phyloP scores from a whole-genome alignment of 1,140 invertebrate genomes.

The Drosophila cardini region DNA sequence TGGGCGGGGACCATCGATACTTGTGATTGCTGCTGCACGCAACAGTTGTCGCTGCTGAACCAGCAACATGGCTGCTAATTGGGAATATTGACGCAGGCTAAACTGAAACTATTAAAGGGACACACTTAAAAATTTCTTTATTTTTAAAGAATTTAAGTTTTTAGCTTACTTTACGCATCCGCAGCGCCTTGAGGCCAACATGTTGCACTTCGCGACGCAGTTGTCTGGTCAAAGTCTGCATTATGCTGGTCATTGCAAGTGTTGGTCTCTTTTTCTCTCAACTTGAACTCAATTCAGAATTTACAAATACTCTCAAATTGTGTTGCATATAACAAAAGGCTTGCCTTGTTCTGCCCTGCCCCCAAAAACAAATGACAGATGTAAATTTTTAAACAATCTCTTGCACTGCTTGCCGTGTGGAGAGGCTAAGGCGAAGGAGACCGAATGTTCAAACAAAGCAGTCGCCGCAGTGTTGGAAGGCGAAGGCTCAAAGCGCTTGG shows the following conservation, averaged over 20 bases:
- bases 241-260: conserved; percentile 68
- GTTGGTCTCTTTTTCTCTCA: background rate
- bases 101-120: conserved; percentile 45
- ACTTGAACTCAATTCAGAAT: background rate
- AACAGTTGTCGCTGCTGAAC: conserved; percentile 17
- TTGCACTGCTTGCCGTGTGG: too few relatives aligned
- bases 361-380: too few relatives aligned
- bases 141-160: background rate
- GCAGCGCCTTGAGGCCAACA: conserved; percentile 48
- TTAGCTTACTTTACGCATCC: conserved; percentile 64
- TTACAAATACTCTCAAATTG: background rate
- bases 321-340: background rate
- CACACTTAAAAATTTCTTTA: background rate
- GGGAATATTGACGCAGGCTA: conserved; percentile 59
- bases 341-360: background rate
- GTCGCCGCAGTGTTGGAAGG: too few relatives aligned
- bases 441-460: background rate
- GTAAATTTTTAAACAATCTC: too few relatives aligned
- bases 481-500: too few relatives aligned
- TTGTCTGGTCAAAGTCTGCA: conserved; percentile 57
- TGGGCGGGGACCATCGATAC: conserved; percentile 15
- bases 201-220: conserved; percentile 44
- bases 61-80: conserved; percentile 27
- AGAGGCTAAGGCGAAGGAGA: too few relatives aligned
- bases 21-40: background rate